Percentiles rank a stretch among this genome's conserved stretches.
phyloP scores from a whole-genome alignment of 1,140 invertebrate species.

The Trichomalopsis sarcophagae region DNA sequence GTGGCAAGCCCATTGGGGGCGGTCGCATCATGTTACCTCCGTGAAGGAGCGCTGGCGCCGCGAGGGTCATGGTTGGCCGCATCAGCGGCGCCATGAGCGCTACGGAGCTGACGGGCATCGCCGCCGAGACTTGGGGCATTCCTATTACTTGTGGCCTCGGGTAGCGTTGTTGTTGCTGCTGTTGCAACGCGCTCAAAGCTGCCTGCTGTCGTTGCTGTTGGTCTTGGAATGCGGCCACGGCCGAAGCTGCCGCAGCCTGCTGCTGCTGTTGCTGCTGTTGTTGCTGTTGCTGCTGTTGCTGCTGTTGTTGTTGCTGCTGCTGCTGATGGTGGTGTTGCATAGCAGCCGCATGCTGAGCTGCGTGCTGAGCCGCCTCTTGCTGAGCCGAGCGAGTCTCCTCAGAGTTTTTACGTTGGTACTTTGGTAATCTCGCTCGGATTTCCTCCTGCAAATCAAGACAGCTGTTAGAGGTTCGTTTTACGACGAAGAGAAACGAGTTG shows the following conservation, averaged over 20 bases:
- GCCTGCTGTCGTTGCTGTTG: slow-evolving; percentile 73
- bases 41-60: slow-evolving; percentile 80
- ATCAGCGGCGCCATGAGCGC: slow-evolving; percentile 79
- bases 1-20: slow-evolving; percentile 81
- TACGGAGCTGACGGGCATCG: slow-evolving; percentile 75
- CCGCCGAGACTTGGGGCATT: slow-evolving; percentile 67
- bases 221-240: slow-evolving; percentile 70
- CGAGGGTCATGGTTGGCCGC: slow-evolving; percentile 79
- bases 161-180: slow-evolving; percentile 65
- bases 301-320: slow-evolving; percentile 57
- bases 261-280: slow-evolving; percentile 65
- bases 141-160: slow-evolving; percentile 68
- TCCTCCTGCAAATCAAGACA: slow-evolving; percentile 81
- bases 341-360: slow-evolving; percentile 75
- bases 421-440: slow-evolving; percentile 84
- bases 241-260: slow-evolving; percentile 64
- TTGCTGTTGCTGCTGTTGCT: slow-evolving; percentile 60
- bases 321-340: slow-evolving; percentile 15
- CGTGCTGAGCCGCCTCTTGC: slow-evolving; percentile 72
- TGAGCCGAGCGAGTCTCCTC: slow-evolving; percentile 74
- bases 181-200: slow-evolving; percentile 64
- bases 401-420: slow-evolving; percentile 80
- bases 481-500: not conserved
- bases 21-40: slow-evolving; percentile 85
- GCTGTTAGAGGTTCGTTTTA: not conserved